Evolutionary conservation across 2,888 invertebrate genomes (phyloP).

Genomic region (Eupsilia transversa): DNA sequence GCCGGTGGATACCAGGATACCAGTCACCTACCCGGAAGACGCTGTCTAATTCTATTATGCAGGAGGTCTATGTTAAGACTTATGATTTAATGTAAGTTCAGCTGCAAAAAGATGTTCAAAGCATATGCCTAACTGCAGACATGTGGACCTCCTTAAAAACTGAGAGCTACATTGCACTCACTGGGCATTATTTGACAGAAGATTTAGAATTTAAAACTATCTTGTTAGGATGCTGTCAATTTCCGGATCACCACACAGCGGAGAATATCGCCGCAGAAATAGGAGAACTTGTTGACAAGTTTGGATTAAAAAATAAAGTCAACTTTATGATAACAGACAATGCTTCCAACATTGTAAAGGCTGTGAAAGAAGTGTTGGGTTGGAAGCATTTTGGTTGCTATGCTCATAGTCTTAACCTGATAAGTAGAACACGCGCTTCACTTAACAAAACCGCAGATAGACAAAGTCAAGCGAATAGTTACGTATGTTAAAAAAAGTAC

Average conservation of each 20-base stretch:
- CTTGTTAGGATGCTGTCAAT: slow-evolving; percentile 60
- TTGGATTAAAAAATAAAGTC: background rate
- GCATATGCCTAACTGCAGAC: slow-evolving; percentile 7
- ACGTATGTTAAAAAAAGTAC: slow-evolving; percentile 60
- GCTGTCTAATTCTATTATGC: slow-evolving; percentile 1
- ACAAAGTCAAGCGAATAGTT: slow-evolving; percentile 61
- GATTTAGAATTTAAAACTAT: slow-evolving; percentile 57
- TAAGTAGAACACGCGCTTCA: slow-evolving; percentile 54
- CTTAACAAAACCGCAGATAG: slow-evolving; percentile 15
- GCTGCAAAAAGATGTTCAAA: background rate
- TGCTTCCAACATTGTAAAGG: slow-evolving; percentile 43
- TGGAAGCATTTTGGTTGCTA: slow-evolving; percentile 67
- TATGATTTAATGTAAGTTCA: background rate
- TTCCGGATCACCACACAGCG: background rate
- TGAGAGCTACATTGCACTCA: slow-evolving; percentile 5
- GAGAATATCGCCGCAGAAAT: slow-evolving; percentile 9
- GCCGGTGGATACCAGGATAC: slow-evolving; percentile 11
- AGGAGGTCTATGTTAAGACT: background rate
- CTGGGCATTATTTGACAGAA: slow-evolving; percentile 6
- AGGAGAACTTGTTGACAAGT: background rate
- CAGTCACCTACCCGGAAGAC: slow-evolving; percentile 6
- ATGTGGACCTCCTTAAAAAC: slow-evolving; percentile 16
- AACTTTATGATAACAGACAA: background rate
- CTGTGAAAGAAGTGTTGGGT: slow-evolving; percentile 41
- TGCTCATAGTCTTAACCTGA: slow-evolving; percentile 59